Conservation (phyloP, 2,888 invertebrate species). For the Epinotia ramella region DNA sequence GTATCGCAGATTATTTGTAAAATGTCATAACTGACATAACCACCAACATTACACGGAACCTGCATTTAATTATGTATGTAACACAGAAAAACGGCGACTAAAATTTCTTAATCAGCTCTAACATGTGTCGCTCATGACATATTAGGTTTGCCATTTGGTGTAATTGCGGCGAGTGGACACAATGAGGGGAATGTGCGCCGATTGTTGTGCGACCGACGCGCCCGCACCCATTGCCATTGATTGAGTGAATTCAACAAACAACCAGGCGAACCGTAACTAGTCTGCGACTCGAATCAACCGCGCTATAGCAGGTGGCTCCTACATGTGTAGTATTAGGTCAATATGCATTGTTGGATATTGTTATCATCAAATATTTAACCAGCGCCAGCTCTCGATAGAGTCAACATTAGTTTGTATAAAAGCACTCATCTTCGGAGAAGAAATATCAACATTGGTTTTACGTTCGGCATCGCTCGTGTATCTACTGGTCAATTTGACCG, state of each 20-base stretch:
- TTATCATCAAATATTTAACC: conserved; percentile 29
- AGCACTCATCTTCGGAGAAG: conserved; percentile 10
- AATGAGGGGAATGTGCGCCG: conserved; percentile 82
- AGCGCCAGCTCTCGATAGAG: conserved; percentile 9
- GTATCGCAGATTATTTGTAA: conserved; percentile 48
- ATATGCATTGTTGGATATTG: conserved; percentile 10
- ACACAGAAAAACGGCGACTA: not conserved
- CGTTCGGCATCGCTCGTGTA: conserved; percentile 1
- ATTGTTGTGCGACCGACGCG: conserved; percentile 84
- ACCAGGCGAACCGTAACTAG: conserved; percentile 72
- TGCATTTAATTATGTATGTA: not conserved
- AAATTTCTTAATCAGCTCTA: not conserved
- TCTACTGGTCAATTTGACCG: not conserved
- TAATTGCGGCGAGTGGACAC: conserved; percentile 82
- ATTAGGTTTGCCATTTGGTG: conserved; percentile 53
- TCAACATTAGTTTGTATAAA: conserved; percentile 24
- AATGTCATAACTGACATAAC: conserved; percentile 13
- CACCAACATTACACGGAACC: not conserved
- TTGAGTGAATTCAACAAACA: conserved; percentile 80
- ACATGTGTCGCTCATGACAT: conserved; percentile 12
- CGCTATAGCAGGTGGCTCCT: conserved; percentile 25
- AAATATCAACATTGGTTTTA: conserved; percentile 12
- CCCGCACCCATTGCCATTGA: conserved; percentile 82
- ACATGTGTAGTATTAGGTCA: conserved; percentile 29
- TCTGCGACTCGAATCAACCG: conserved; percentile 52